phyloP scores from a whole-genome alignment of 1,140 invertebrate species.

The Listronotus bonariensis region DNA sequence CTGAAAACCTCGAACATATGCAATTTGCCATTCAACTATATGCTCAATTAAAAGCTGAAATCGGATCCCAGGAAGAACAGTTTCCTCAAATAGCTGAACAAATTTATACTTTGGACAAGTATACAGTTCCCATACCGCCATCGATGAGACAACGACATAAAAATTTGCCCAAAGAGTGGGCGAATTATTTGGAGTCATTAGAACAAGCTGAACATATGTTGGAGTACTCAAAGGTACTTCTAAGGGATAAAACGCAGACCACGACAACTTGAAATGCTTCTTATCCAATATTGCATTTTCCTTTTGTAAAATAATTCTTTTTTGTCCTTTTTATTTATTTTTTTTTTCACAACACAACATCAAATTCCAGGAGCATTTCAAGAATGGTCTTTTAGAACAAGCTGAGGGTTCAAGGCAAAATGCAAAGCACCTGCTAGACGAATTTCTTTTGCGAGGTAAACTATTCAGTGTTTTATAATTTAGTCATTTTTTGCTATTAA shows the following conservation, averaged over 20 bases:
- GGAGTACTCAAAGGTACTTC: slow-evolving; percentile 66
- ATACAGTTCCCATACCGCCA: slow-evolving; percentile 63
- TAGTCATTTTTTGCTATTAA: no score
- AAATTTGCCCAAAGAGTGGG: slow-evolving; percentile 68
- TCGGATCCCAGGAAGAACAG: slow-evolving; percentile 64
- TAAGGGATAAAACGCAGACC: slow-evolving; percentile 46
- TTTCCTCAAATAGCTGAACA: slow-evolving; percentile 75
- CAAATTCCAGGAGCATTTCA: slow-evolving; percentile 66
- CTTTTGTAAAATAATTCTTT: no score
- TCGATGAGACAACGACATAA: slow-evolving; percentile 64
- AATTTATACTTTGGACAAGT: slow-evolving; percentile 72
- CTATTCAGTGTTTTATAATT: no score
- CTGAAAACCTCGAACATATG: slow-evolving; percentile 65
- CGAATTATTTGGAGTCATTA: slow-evolving; percentile 66
- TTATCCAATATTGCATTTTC: no score
- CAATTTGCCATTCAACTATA: slow-evolving; percentile 65
- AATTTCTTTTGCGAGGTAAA: slow-evolving; percentile 61
- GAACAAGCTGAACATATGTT: slow-evolving; percentile 69
- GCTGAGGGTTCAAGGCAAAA: slow-evolving; percentile 61
- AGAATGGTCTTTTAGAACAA: slow-evolving; percentile 67
- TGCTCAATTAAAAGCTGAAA: slow-evolving; percentile 67
- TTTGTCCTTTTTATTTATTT: background rate
- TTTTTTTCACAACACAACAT: background rate
- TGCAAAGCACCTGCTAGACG: slow-evolving; percentile 63
- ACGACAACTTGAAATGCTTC: slow-evolving; percentile 40